phyloP scores from a whole-genome alignment of 2,797 vertebrate species.

The Centropyge bicolor region DNA sequence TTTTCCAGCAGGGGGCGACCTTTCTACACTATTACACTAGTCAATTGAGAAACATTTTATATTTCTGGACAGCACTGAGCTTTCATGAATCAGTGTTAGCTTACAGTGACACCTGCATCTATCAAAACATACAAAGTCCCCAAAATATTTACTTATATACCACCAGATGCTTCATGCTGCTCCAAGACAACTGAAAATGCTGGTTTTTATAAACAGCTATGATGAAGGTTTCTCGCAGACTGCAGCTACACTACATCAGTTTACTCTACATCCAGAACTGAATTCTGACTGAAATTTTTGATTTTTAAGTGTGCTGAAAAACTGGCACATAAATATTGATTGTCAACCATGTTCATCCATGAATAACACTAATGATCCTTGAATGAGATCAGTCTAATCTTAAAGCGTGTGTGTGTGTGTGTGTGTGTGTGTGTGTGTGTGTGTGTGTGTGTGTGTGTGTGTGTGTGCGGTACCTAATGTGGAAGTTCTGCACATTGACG shows the following conservation, averaged over 20 bases:
- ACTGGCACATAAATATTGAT: too few species aligned
- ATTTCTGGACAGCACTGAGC: background rate
- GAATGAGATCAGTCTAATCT: background rate
- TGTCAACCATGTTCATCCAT: too few species aligned
- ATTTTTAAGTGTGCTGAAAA: too few species aligned
- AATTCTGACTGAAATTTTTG: too few species aligned
- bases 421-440: conserved; percentile 6
- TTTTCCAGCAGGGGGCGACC: conserved; percentile 71
- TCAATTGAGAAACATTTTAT: background rate
- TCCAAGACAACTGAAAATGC: background rate
- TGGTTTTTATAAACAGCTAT: background rate
- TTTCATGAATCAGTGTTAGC: background rate
- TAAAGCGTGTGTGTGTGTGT: background rate
- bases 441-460: conserved; percentile 2
- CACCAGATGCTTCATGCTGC: background rate
- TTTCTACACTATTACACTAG: conserved; percentile 7
- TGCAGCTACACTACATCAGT: conserved; percentile 3
- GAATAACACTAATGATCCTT: background rate
- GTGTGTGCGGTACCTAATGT: conserved; percentile 89
- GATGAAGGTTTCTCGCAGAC: background rate
- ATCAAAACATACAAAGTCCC: background rate
- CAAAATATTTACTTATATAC: fast-evolving
- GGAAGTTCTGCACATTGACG: conserved; percentile 98
- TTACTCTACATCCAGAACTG: too few species aligned
- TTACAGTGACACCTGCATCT: background rate